Base-by-base conservation (phyloP, 2,888 invertebrate genomes). In the Ceraclea dissimilis region DNA sequence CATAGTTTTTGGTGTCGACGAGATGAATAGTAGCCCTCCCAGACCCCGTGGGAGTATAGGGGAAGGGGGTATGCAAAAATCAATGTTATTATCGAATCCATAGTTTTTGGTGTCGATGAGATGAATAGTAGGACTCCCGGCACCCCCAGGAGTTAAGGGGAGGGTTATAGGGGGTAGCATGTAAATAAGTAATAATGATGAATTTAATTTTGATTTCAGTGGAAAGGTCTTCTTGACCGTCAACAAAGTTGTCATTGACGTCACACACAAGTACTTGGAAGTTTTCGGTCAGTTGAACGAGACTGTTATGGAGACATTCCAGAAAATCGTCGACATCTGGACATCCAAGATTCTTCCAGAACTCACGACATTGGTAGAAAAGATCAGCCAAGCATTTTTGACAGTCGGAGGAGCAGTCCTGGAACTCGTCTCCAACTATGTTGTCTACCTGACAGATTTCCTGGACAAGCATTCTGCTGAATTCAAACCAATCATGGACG, bases 391-490 rank as follows among this genome's bases (percentile, higher is more conserved):
- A 54, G 64, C 39, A 4, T 21, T 47, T 43, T 11, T 49, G 43
- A 39, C 67, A 31, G 4, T 73, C 1, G 64, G 70, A 2, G 74
- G 75, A 11, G 66, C 78, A 0, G 49, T 74, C 1, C 73, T 77
- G 46, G 71, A 71, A 54, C 64, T 76, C 59, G 63, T 75, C 39
- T 69, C 77, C 18, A 71, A 77, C 56, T 73, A 80, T 61, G 63
- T 81, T 2, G 81, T 80, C 13, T 70, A 81, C 34, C 62, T 80
- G 43, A 67, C 77, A 0, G 76, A 80, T 63, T 72, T 85, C 67
- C 69, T 83, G 54, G 84, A 86, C 63, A 78, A 80, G 56, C 82
- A 86, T 68, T 82, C 84, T 69, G 79, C 79, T 13, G 85, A 86
- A 64, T 70, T 87, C 1, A 79, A 85, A 60, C 81, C 84, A 62